These are phyloP conservation scores for Pedicia rivosa DNA, from an alignment of 2,888 invertebrate species.

Conservation along the genomic window DNA sequence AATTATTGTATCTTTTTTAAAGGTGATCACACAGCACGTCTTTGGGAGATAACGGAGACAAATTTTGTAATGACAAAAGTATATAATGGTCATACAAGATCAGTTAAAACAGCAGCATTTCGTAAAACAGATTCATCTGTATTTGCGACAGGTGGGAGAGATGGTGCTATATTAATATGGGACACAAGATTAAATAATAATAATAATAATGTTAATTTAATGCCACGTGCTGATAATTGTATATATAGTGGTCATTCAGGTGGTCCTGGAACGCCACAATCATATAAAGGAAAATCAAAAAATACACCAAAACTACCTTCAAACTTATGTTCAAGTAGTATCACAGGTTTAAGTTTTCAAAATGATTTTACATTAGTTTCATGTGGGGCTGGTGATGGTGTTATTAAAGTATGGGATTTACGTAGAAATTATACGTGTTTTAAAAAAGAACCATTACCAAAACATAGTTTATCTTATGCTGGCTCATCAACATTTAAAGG, in stretches of 20 bases:
- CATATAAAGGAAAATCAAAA: slow-evolving; percentile 30
- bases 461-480: slow-evolving; percentile 53
- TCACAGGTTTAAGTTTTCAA: slow-evolving; percentile 73
- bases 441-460: slow-evolving; percentile 53
- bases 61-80: slow-evolving; percentile 32
- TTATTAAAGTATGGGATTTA: slow-evolving; percentile 77
- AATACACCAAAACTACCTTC: slow-evolving; percentile 31
- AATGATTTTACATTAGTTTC: slow-evolving; percentile 64
- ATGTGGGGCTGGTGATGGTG: slow-evolving; percentile 73
- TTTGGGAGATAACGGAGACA: slow-evolving; percentile 56
- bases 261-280: slow-evolving; percentile 34
- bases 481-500: slow-evolving; percentile 54
- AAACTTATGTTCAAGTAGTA: slow-evolving; percentile 46
- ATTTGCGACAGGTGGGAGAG: slow-evolving; percentile 77
- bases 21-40: slow-evolving; percentile 65
- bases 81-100: slow-evolving; percentile 65
- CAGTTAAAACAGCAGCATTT: slow-evolving; percentile 69
- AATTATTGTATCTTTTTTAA: slow-evolving; percentile 11
- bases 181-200: slow-evolving; percentile 45
- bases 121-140: slow-evolving; percentile 50
- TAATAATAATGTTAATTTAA: slow-evolving; percentile 26
- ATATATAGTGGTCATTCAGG: slow-evolving; percentile 36
- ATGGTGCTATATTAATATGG: slow-evolving; percentile 78
- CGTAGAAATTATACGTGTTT: slow-evolving; percentile 59
- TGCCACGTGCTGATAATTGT: slow-evolving; percentile 50